Evolutionary conservation across 2,797 vertebrate genomes (phyloP), one percentile per base, ranked within the genome.

Genomic region (Acanthornis magna): DNA sequence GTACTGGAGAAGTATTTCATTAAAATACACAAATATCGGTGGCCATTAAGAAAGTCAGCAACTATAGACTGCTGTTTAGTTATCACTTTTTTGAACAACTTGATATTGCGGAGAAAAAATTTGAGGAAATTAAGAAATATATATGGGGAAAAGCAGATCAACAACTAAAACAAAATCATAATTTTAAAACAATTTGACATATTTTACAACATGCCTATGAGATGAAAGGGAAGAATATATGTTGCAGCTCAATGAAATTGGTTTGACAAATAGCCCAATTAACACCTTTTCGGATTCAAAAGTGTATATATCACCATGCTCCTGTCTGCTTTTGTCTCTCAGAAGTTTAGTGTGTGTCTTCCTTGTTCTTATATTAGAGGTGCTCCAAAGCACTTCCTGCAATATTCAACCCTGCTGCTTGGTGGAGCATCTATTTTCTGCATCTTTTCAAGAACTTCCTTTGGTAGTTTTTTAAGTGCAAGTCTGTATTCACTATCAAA

Each of bases 401-500:
- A 99, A 97, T 98, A 99, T 94, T 99, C 98, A 54, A 98, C 91
- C 23, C 92, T 98, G 96, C 89, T 94, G 97, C 95, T 98, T 83
- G 99, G 99, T 14, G 99, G 98, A 10, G 61, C 91, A 89, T 99
- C 99, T 18, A 99, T 98, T 92, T 96, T 96, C 91, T 98, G 97
- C 97, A 99, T 94, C 89, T 98, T 98, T 91, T 98, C 98, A 88
- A 98, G 98, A 95, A 98, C 97, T 72, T 99, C 99, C 1, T 97
- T 23, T 50, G 99, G 98, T 67, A 99, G 98, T 72, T 97, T 96
- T 42, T 98, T 97, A 85, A 98, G 99, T 85, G 99, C 99, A 92
- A 96, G 68, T 82, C 97, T 98, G 97, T 99, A 99, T 97, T 99
- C 99, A 40, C 98, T 98, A 97, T 99, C 99, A 91, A 99, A 99